phyloP scores from a whole-genome alignment of 35 echinoderm and acorn worm species.

The Eucidaris tribuloides region DNA sequence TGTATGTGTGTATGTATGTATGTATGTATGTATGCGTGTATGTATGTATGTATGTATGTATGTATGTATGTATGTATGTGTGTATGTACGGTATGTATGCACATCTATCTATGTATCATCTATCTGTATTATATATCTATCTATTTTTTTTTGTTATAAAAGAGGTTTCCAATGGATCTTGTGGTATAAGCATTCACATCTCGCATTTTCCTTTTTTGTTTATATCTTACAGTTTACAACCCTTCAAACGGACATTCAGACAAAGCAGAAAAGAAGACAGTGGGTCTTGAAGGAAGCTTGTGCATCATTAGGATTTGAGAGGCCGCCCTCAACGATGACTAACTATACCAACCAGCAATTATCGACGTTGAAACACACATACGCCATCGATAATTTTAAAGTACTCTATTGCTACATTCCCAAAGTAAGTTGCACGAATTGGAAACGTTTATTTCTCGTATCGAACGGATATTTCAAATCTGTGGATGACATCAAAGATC shows the following conservation, averaged over 20 bases:
- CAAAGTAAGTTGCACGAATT: conserved; percentile 15
- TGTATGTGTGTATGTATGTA: no score
- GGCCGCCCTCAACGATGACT: neutral
- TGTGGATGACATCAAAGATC: neutral
- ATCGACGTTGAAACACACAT: neutral
- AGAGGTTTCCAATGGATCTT: no score
- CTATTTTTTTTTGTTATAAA: no score
- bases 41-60: no score
- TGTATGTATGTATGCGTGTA: no score
- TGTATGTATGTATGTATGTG: no score
- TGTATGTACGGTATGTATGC: no score
- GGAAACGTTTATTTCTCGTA: conserved; percentile 5
- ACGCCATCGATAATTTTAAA: neutral
- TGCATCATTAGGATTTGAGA: neutral
- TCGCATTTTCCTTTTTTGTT: no score
- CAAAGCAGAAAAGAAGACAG: neutral
- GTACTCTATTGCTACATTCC: conserved; percentile 1
- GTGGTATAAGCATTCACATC: no score
- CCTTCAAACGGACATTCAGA: neutral
- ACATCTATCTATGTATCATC: no score
- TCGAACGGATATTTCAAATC: neutral
- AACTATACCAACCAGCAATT: neutral
- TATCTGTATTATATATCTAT: no score
- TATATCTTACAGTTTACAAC: no score
- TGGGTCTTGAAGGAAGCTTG: neutral